Conservation (phyloP, 2,797 vertebrate species). For the Tokudaia tokunoshimensis region DNA sequence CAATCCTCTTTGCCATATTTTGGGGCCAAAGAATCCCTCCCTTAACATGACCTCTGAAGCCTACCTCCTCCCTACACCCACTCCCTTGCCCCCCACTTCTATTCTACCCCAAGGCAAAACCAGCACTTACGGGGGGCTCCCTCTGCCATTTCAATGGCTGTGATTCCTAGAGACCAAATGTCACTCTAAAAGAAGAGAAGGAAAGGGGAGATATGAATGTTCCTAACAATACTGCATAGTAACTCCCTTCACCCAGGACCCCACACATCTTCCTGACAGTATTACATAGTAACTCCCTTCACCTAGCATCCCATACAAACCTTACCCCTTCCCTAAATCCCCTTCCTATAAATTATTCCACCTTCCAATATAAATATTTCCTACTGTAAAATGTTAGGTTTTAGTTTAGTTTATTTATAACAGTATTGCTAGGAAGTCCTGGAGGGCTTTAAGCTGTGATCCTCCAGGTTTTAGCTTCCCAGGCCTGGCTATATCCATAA, state of each 20-base stretch:
- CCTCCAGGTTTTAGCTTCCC: background rate
- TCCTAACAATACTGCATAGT: background rate
- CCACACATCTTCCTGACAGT: background rate
- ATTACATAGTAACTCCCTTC: background rate
- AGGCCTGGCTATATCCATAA: background rate
- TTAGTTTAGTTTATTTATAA: background rate
- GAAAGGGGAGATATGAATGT: background rate
- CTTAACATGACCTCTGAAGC: background rate
- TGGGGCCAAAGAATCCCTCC: background rate
- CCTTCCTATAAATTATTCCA: background rate
- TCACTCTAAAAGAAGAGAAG: slow-evolving; percentile 90
- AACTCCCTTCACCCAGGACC: background rate
- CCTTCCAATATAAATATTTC: background rate
- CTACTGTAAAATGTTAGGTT: background rate
- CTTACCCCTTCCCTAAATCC: background rate
- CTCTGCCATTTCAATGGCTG: slow-evolving; percentile 97
- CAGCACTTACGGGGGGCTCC: slow-evolving; percentile 95
- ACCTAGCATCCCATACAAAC: background rate
- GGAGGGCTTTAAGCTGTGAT: background rate
- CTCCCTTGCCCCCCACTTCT: background rate
- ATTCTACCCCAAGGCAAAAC: background rate
- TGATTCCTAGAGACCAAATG: slow-evolving; percentile 97
- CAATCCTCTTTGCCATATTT: background rate
- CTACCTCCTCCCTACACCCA: background rate
- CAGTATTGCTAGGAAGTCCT: background rate